phyloP scores from a whole-genome alignment of 2,797 vertebrate genomes.

The Poeciliopsis presidionis region DNA sequence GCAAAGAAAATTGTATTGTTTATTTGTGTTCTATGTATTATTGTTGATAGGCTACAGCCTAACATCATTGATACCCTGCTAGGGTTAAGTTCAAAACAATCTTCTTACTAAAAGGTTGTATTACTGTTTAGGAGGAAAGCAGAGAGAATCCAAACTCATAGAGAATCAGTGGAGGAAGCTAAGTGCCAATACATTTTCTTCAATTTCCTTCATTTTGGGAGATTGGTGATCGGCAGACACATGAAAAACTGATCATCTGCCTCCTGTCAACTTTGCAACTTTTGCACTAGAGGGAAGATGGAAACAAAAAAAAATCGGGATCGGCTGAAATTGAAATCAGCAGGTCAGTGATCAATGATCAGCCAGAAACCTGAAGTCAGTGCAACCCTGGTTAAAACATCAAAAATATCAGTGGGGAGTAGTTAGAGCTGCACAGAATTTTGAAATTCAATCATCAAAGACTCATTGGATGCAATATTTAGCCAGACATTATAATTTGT shows the following conservation, averaged over 20 bases:
- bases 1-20: neutral
- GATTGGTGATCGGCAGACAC: too few species aligned
- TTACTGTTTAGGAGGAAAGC: neutral
- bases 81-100: neutral
- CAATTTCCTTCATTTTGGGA: too few species aligned
- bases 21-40: neutral
- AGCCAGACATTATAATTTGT: neutral
- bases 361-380: too few species aligned
- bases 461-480: neutral
- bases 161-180: neutral
- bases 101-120: neutral
- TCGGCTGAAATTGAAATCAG: too few species aligned
- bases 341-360: too few species aligned
- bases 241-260: too few species aligned
- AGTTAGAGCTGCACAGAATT: neutral
- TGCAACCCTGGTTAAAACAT: neutral
- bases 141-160: neutral
- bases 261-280: too few species aligned
- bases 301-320: too few species aligned
- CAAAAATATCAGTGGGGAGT: neutral
- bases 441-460: neutral
- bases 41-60: neutral
- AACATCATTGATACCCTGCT: neutral
- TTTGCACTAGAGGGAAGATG: too few species aligned
- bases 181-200: neutral